Conservation (phyloP, 2,797 vertebrate species). For the Erithacus rubecula region DNA sequence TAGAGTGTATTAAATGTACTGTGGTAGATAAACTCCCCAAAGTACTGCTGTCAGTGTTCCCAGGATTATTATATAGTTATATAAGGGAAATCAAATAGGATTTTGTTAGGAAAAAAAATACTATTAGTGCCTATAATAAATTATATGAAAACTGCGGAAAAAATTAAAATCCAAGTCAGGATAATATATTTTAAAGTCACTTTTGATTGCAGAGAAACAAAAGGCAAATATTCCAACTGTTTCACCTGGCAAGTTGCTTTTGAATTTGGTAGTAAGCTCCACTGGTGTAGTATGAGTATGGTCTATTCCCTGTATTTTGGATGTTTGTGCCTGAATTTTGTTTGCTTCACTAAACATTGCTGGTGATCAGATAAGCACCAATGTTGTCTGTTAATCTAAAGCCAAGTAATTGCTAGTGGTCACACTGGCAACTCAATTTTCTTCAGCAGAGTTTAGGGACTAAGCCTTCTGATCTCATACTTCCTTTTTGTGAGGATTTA, state of each 20-base stretch:
- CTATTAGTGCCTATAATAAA: background rate
- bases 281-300: background rate
- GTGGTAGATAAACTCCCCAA: background rate
- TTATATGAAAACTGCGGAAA: background rate
- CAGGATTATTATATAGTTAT: background rate
- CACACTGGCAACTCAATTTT: background rate
- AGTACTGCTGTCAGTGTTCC: background rate
- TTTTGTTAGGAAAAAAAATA: slow-evolving; percentile 17
- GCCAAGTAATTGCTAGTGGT: background rate
- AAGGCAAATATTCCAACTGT: background rate
- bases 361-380: background rate
- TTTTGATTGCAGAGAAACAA: slow-evolving; percentile 5
- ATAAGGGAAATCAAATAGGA: background rate
- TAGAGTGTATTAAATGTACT: background rate
- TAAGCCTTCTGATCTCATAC: background rate
- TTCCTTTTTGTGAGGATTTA: background rate
- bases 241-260: background rate
- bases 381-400: background rate
- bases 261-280: background rate
- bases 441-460: background rate
- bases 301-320: background rate
- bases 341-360: background rate
- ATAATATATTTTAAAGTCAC: background rate
- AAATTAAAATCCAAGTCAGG: slow-evolving; percentile 34
- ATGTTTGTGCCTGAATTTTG: background rate